phyloP scores from a whole-genome alignment of 2,113 vertebrate genomes.

The Corydoras maculifer region DNA sequence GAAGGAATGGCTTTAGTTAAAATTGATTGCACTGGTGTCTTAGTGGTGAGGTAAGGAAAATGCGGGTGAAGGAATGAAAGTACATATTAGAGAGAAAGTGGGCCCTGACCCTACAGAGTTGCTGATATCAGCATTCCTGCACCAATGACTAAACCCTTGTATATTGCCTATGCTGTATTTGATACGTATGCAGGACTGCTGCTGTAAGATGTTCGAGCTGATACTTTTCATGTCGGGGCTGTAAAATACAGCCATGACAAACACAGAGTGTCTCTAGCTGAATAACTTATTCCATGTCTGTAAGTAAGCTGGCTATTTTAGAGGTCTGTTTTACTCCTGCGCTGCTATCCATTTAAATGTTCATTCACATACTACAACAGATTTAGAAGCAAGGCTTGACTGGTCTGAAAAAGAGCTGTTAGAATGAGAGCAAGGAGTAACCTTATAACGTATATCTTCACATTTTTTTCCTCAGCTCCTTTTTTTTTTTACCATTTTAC shows the following conservation, averaged over 20 bases:
- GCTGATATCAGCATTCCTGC: constrained; percentile 57
- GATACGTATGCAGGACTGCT: constrained; percentile 39
- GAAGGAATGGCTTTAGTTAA: constrained; percentile 52
- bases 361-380: neutral
- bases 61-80: constrained; percentile 27
- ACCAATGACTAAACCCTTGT: constrained; percentile 35
- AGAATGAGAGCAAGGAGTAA: too few relatives aligned
- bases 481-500: too few relatives aligned
- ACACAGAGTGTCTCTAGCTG: constrained; percentile 25
- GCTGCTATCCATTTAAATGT: neutral
- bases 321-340: neutral
- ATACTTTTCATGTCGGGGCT: constrained; percentile 21
- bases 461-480: too few relatives aligned
- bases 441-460: too few relatives aligned
- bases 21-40: constrained; percentile 52
- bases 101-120: constrained; percentile 46
- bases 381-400: too few relatives aligned
- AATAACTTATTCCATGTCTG: constrained; percentile 15
- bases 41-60: constrained; percentile 39
- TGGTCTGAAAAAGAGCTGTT: too few relatives aligned
- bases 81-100: constrained; percentile 25
- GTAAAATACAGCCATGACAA: constrained; percentile 27
- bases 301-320: neutral
- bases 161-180: constrained; percentile 37
- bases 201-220: constrained; percentile 56